Evolutionary conservation across 2,888 invertebrate species (phyloP).

Genomic region (Hylaea fasciaria): DNA sequence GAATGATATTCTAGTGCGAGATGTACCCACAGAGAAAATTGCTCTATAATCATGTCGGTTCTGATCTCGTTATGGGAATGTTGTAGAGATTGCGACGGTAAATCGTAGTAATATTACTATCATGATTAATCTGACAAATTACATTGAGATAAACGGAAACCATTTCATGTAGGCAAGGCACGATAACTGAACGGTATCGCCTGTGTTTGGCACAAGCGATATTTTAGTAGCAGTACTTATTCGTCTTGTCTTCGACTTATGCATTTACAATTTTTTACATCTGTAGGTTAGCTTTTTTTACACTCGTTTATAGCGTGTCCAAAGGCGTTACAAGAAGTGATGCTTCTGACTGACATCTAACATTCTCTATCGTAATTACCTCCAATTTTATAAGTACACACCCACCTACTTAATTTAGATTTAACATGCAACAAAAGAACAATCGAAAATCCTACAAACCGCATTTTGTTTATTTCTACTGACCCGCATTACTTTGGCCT

Average conservation of each 20-base stretch:
- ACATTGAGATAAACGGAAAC: too few relatives aligned
- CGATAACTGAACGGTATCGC: too few relatives aligned
- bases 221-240: too few relatives aligned
- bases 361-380: constrained; percentile 50
- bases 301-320: neutral
- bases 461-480: constrained; percentile 60
- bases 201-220: too few relatives aligned
- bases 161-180: too few relatives aligned
- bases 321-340: neutral
- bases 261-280: too few relatives aligned
- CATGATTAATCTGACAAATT: neutral
- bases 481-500: constrained; percentile 66
- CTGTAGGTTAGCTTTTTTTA: neutral
- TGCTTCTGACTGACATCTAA: constrained; percentile 21
- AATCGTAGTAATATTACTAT: constrained; percentile 3
- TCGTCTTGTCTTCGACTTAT: too few relatives aligned
- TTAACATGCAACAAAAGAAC: constrained; percentile 49
- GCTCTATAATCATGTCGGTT: constrained; percentile 58
- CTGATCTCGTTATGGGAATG: constrained; percentile 37
- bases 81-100: constrained; percentile 22
- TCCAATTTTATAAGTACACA: constrained; percentile 39
- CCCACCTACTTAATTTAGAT: constrained; percentile 40
- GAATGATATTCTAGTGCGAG: constrained; percentile 55
- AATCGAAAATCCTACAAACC: constrained; percentile 58
- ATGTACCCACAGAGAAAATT: constrained; percentile 53